Base-by-base conservation (phyloP, 1,140 invertebrate species). In the Magallana gigas region DNA sequence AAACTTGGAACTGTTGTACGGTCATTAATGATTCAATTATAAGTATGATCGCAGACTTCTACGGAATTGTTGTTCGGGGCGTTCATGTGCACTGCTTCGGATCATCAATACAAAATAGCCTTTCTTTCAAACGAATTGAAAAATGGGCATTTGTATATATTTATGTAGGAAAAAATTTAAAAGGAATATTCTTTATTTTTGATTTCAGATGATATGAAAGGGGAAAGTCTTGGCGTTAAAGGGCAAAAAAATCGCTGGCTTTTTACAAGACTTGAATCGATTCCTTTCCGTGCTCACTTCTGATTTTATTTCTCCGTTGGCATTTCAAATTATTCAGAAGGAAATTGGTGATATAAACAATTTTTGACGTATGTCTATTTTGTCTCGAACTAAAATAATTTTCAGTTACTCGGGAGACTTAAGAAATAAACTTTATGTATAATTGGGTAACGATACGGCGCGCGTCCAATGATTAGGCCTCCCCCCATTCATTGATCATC, bases 371-470 rank as follows among this genome's bases (percentile, higher is more conserved):
- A 57, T 83, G 81, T 83, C 81, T 57, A 83, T 58, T 83, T 57
- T 57, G 81, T 57, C 81, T 83, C 48, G 57, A 83, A 58, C 57
- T 83, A 83, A 83, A 83, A 83, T 83, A 83, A 83, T 83, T 83
- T 83, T 83, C 81, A 23, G 48, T 57, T 58, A 57, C 81, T 23
- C 81, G 48, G 48, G 81, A 58, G 81, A 57, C 48, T 57, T 57
- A 83, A 83, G 81, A 83, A 83, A 83, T 83, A 83, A 83, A 83
- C 57, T 83, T 83, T 58, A 57, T 58, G 81, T 58, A 58, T 83
- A 83, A 83, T 83, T 83, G 81, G 57, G 81, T 83, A 83, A 83
- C 18, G 57, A 83, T 83, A 58, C 57, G 56, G 36, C 48, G 81
- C 57, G 57, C 48, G 18, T 14, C 81, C 12, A 36, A 57, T 83